Evolutionary conservation across 2,113 vertebrate species (phyloP), one percentile per base, ranked within the genome.

Genomic region (Panurus biarmicus): DNA sequence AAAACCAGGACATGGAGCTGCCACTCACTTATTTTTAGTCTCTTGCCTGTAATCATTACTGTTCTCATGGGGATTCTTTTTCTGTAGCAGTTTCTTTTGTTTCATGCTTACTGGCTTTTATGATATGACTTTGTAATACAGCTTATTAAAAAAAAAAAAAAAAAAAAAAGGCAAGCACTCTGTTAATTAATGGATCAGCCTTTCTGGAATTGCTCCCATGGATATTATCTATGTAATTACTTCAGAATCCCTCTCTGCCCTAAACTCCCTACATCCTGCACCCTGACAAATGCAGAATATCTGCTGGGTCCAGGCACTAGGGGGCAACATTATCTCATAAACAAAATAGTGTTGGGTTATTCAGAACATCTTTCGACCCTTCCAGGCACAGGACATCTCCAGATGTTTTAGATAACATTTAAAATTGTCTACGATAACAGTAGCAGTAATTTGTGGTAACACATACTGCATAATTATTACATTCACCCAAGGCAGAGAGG

Each of bases 311-410:
- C n/a, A 47, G 71, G 51, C 94, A 74, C 94, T 88, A 95, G 93
- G 13, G 69, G 93, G 96, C 95, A 95, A 80, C 44, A 26, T 71
- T 26, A 80, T 85, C 48, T 60, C 75, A 71, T 29, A 51, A 73
- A 85, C 40, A 45, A 14, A 24, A 4, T 15, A 29, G 5, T 14
- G 3, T 12, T 22, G 9, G 2, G 5, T 75, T 76, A 6, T 54
- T 67, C 10, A 23, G 33, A 48, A 2, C 3, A 0, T 58, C 5
- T 29, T 80, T 85, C 53, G 21, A 14, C 33, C 19, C 36, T 53
- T 47, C 4, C 5, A 51, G 62, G 36, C 81, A 58, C 69, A 79
- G 26, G 40, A 44, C 25, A 33, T 67, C 35, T 57, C 81, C 45
- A 64, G 2, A 85, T 79, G 42, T 87, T 85, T 66, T 28, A 74